Percentiles rank a stretch among this genome's conserved stretches.
These are phyloP conservation scores for Lasiommata megera DNA, from an alignment of 2,888 invertebrate genomes.

Conservation along the genomic window DNA sequence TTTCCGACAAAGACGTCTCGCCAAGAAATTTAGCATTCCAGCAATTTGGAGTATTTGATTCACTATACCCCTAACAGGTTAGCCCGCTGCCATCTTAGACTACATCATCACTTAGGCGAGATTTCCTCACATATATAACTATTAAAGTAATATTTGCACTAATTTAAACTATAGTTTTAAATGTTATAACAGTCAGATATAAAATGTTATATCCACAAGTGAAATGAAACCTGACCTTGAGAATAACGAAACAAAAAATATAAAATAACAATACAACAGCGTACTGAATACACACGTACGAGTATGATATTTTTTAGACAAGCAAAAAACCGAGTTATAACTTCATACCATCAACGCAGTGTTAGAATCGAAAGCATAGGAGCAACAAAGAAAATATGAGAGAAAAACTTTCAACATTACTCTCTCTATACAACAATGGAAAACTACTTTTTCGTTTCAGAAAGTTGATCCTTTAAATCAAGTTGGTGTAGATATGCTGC, in stretches of 20 bases:
- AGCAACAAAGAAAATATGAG: constrained; percentile 20
- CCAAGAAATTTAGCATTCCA: no score
- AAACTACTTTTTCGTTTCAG: constrained; percentile 21
- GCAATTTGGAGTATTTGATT: no score
- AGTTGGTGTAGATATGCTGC: constrained; percentile 12
- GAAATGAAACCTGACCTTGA: neutral
- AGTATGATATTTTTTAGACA: neutral
- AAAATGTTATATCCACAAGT: neutral
- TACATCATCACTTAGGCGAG: no score
- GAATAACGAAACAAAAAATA: neutral
- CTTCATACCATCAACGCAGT: constrained; percentile 6
- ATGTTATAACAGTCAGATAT: neutral
- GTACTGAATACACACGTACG: neutral
- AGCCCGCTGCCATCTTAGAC: no score
- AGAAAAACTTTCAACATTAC: constrained; percentile 20
- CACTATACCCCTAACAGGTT: no score
- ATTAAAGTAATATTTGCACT: no score
- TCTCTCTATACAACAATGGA: constrained; percentile 21
- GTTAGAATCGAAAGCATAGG: constrained; percentile 18
- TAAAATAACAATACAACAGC: neutral
- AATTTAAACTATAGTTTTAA: no score
- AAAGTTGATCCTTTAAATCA: constrained; percentile 26
- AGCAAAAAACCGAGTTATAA: constrained; percentile 9
- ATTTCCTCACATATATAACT: no score
- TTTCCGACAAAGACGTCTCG: no score